phyloP scores from a whole-genome alignment of 2,113 vertebrate species.

The Daboia siamensis region DNA sequence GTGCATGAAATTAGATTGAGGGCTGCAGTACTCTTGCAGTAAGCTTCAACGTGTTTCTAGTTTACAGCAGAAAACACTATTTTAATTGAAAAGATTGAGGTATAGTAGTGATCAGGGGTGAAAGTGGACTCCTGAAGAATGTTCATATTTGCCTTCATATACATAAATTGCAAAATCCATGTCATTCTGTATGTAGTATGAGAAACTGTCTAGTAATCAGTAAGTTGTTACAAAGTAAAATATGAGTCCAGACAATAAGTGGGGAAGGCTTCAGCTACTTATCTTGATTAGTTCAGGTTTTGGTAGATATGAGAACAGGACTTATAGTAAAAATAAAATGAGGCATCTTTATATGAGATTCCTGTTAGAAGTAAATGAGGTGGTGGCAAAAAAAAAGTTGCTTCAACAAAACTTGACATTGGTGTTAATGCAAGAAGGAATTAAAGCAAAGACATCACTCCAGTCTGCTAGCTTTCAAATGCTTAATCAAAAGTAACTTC shows the following conservation, averaged over 20 bases:
- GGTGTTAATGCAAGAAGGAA: constrained; percentile 66
- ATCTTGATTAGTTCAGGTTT: background rate
- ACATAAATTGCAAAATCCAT: background rate
- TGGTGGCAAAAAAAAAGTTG: constrained; percentile 37
- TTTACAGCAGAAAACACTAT: background rate
- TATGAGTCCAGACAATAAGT: background rate
- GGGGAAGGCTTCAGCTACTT: background rate
- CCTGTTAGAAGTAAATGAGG: constrained; percentile 40
- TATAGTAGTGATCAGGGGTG: background rate
- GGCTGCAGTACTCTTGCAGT: background rate
- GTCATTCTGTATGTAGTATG: background rate
- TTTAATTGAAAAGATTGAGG: background rate
- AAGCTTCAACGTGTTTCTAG: background rate
- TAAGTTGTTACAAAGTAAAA: background rate
- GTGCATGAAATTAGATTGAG: background rate
- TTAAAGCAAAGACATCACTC: constrained; percentile 68
- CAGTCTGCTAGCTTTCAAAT: constrained; percentile 55
- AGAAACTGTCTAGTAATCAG: background rate
- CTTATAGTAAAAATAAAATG: constrained; percentile 50
- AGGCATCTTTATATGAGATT: constrained; percentile 49
- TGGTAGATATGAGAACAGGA: constrained; percentile 13
- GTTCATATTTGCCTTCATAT: background rate
- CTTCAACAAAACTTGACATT: constrained; percentile 55
- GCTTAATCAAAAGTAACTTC: constrained; percentile 78
- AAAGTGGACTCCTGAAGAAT: background rate